Base-by-base conservation (phyloP, 2,888 invertebrate genomes). In the Euzophera pinguis region DNA sequence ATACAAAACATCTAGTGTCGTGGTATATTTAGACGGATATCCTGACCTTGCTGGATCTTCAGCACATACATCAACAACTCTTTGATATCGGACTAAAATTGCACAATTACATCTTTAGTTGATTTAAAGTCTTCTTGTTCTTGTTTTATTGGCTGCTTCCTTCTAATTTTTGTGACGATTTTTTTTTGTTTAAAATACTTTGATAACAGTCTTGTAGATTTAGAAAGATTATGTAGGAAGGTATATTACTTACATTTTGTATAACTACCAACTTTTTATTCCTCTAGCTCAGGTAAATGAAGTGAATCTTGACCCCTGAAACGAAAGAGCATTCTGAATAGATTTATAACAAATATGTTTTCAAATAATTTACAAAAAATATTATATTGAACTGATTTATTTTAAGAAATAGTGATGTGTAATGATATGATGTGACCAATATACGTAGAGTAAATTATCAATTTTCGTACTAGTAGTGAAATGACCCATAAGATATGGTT, bases 401-500 rank as follows among this genome's bases (percentile, higher is more conserved):
- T 22, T 22, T 22, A 22, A 22, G 22, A 22, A 22, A 22, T 5
- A 22, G 22, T 22, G 22, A n/a, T n/a, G 14, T 1, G 4, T 13
- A 12, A 16, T 38, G 1, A 16, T 32, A 32, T 32, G 32, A 41
- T 22, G 41, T 41, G 41, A 41, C 41, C n/a, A 17, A 17, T 41
- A 17, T n/a, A n/a, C 10, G 7, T 12, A 9, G 35, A 47, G n/a
- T 38, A 38, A 48, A 17, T 17, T 35, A 22, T 35, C 3, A 48
- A 35, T 43, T 39, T 47, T 49, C 49, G 38, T 22, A 35, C 38
- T 29, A 29, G 41, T 50, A 47, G 52, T 55, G 54, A 58, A 58
- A 56, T 55, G 42, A 50, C 38, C 41, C 42, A 4, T 38, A 41
- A 60, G 54, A 53, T 56, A 60, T 53, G 39, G 8, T 13, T 37